Evolutionary conservation across 2,888 invertebrate genomes (phyloP).

Genomic region (Esperia sulphurella): DNA sequence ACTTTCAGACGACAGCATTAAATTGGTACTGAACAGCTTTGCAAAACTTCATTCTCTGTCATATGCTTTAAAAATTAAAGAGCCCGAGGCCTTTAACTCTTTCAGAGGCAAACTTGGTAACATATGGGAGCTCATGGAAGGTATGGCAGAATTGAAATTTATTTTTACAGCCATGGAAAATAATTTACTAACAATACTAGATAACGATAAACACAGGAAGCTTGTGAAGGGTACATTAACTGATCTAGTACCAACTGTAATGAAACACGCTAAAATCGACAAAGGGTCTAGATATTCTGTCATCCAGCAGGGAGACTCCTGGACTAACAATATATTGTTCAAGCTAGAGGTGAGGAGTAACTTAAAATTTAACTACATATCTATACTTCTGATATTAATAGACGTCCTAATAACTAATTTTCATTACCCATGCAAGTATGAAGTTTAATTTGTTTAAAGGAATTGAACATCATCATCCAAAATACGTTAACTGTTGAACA

Average conservation of each 20-base stretch:
- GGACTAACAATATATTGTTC: conserved; percentile 27
- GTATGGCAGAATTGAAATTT: background rate
- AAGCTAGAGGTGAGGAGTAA: conserved; percentile 18
- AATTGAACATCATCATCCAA: too few species aligned
- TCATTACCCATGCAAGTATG: too few species aligned
- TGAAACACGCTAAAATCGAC: background rate
- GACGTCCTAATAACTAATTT: too few species aligned
- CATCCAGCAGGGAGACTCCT: conserved; percentile 10
- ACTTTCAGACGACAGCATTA: conserved; percentile 13
- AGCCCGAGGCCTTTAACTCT: conserved; percentile 22
- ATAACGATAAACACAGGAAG: background rate
- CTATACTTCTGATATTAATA: too few species aligned
- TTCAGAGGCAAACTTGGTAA: conserved; percentile 16
- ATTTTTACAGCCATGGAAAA: conserved; percentile 6
- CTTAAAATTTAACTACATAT: too few species aligned
- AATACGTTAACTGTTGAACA: too few species aligned
- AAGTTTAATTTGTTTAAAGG: too few species aligned
- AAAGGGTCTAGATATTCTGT: conserved; percentile 10
- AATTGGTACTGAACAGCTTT: conserved; percentile 28
- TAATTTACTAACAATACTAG: background rate
- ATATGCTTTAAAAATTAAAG: conserved; percentile 29
- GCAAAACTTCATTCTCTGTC: conserved; percentile 34
- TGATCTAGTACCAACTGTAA: background rate
- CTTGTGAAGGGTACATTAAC: background rate
- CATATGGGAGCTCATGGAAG: conserved; percentile 6